Conservation (phyloP, 2,797 vertebrate species). For the Anniella stebbinsi region DNA sequence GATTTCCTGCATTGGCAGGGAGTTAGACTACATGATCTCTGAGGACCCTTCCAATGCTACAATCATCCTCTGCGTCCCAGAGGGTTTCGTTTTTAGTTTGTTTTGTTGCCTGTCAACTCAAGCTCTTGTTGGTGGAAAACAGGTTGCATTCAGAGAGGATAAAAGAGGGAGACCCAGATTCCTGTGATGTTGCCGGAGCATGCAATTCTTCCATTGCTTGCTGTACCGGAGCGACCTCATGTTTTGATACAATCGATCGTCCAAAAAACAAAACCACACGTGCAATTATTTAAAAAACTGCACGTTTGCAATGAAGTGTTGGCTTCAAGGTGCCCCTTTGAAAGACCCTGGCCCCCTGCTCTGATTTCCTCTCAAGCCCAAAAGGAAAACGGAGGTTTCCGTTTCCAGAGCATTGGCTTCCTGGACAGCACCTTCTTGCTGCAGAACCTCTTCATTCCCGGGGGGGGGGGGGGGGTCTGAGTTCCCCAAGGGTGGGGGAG, state of each 20-base stretch:
- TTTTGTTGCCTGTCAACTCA: too few relatives aligned
- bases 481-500: neutral
- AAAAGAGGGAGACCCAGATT: neutral
- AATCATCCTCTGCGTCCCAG: too few relatives aligned
- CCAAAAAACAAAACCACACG: too few relatives aligned
- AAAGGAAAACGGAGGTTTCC: neutral
- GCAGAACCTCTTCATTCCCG: neutral
- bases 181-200: too few relatives aligned
- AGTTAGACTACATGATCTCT: too few relatives aligned
- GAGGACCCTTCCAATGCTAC: too few relatives aligned
- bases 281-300: too few relatives aligned
- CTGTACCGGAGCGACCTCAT: neutral
- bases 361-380: neutral
- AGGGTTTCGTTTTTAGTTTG: too few relatives aligned
- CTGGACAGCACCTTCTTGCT: neutral
- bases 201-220: neutral
- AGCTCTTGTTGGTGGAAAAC: too few relatives aligned
- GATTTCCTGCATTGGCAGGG: too few relatives aligned
- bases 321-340: neutral
- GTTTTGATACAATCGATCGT: neutral
- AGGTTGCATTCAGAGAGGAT: neutral
- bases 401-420: neutral
- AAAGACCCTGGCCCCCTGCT: neutral
- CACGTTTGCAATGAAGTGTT: neutral
- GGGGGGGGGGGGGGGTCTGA: too few relatives aligned